phyloP scores from a whole-genome alignment of 2,113 vertebrate genomes.

The Capreolus pygargus region DNA sequence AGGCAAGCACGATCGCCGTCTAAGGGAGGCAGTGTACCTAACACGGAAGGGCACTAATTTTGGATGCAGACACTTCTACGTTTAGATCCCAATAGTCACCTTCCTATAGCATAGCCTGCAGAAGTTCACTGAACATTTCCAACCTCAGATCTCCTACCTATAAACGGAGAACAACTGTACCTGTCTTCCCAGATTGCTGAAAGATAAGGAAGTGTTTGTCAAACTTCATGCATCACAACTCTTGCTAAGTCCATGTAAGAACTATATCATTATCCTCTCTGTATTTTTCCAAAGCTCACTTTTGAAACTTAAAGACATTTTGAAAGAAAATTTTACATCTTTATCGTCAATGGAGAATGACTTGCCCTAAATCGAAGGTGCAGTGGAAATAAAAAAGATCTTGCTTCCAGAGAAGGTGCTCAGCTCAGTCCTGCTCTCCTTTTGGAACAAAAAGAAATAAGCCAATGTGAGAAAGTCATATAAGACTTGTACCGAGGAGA shows the following conservation, averaged over 20 bases:
- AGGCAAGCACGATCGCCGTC: neutral
- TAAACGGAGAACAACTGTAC: neutral
- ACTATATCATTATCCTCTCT: neutral
- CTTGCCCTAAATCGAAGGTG: neutral
- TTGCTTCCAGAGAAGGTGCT: neutral
- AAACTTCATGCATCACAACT: neutral
- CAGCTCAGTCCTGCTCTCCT: neutral
- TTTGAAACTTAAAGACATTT: constrained; percentile 14
- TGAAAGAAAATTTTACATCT: constrained; percentile 12
- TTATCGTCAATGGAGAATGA: neutral
- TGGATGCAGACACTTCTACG: neutral
- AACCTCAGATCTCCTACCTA: neutral
- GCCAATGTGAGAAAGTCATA: neutral
- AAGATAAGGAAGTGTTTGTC: neutral
- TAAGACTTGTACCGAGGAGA: neutral
- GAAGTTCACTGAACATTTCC: neutral
- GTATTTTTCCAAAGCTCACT: neutral
- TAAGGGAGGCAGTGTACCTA: neutral
- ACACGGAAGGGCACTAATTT: neutral
- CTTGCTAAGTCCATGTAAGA: neutral
- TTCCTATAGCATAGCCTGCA: neutral
- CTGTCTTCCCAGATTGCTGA: neutral
- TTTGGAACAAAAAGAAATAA: neutral
- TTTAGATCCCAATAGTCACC: neutral
- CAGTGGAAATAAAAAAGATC: neutral